phyloP scores from a whole-genome alignment of 1,140 invertebrate species.

The Apis florea region DNA sequence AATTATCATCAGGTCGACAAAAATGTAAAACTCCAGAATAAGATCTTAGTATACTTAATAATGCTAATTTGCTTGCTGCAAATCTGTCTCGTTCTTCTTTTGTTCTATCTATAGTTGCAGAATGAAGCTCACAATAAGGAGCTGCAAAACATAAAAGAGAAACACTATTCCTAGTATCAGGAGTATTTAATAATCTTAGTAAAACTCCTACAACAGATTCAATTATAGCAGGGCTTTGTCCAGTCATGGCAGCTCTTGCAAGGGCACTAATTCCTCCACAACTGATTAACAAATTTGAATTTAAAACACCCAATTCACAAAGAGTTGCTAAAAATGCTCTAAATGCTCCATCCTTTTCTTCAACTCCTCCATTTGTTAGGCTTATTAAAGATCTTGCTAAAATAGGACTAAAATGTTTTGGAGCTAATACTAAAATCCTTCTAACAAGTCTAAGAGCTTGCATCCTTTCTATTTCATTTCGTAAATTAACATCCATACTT shows the following conservation, averaged over 20 bases:
- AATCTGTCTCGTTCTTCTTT: conserved; percentile 91
- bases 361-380: conserved; percentile 89
- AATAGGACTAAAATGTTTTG: conserved; percentile 84
- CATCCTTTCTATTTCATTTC: conserved; percentile 93
- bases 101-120: conserved; percentile 82
- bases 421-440: conserved; percentile 85
- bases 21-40: conserved; percentile 94
- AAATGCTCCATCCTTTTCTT: conserved; percentile 89
- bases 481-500: conserved; percentile 90
- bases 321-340: conserved; percentile 91
- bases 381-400: conserved; percentile 88
- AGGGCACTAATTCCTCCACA: conserved; percentile 92
- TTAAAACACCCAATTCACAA: conserved; percentile 92
- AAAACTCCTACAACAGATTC: conserved; percentile 93
- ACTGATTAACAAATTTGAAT: conserved; percentile 89
- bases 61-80: conserved; percentile 89
- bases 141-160: conserved; percentile 92
- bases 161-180: conserved; percentile 89
- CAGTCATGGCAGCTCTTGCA: conserved; percentile 90
- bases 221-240: conserved; percentile 88
- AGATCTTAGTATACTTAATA: conserved; percentile 92
- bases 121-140: conserved; percentile 95
- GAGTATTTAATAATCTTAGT: conserved; percentile 93
- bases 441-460: conserved; percentile 93
- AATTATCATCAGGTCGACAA: conserved; percentile 87